Base-by-base conservation (phyloP, 2,888 invertebrate genomes). In the Drosophila algonquin region DNA sequence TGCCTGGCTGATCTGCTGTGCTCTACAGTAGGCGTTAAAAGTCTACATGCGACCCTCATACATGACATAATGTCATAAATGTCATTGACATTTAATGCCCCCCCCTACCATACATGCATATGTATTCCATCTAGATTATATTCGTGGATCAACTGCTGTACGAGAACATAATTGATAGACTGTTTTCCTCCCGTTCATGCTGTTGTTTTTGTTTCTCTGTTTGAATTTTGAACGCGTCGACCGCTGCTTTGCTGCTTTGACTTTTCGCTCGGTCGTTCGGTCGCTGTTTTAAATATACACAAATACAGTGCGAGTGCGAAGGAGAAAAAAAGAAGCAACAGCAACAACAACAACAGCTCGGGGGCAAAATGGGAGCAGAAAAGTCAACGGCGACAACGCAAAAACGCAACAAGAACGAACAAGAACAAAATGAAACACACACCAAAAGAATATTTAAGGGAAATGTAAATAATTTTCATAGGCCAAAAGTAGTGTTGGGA, bases 181-280 rank as follows among this genome's bases (percentile, higher is more conserved):
- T 40, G 40, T 40, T 6, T 40, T 58, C 44, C 8, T 57, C 69
- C 45, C 40, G 45, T 60, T 55, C 60, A 62, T 56, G 65, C 64
- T 74, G 79, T 45, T 52, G 70, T n/a, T 61, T 16, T 63, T 60
- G 55, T 59, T 73, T 81, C 82, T 80, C 21, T 21, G 21, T 77
- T 80, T 89, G 84, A 84, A 89, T 89, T 89, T 84, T 85, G 86
- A 81, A 76, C 81, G 86, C 81, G 85, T 73, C 86, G 88, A 82
- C 81, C 88, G 88, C 81, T 58, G 87, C 81, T 47, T 64, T 81
- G 82, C 75, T 75, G 84, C 87, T 89, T 87, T 89, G 85, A 85
- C 84, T 89, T 85, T 89, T 87, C 79, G 89, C 87, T 84, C 81
- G 74, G 75, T 70, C 77, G 81, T 73, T 75, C 73, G 77, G 73